Conservation (phyloP, 2,888 invertebrate genomes). For the Apotomis capreana region DNA sequence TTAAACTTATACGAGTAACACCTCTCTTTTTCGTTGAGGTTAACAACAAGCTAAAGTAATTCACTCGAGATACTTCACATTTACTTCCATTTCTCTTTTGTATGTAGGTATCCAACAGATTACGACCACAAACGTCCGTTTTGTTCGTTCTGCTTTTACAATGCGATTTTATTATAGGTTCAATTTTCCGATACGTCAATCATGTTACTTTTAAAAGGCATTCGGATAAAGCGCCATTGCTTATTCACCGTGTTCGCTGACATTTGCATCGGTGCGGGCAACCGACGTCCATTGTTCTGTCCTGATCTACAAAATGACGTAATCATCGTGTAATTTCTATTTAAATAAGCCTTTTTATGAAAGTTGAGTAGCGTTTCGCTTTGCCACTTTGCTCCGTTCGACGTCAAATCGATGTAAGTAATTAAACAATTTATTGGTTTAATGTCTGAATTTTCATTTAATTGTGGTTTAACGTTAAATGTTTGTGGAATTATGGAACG, state of each 20-base stretch:
- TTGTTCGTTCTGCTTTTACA: constrained; percentile 14
- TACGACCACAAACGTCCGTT: neutral
- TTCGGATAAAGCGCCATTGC: constrained; percentile 21
- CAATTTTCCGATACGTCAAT: constrained; percentile 24
- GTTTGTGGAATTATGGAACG: constrained; percentile 1
- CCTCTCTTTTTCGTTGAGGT: too few species aligned
- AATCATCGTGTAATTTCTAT: neutral
- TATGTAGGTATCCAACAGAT: neutral
- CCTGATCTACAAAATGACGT: neutral
- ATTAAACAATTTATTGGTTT: constrained; percentile 32
- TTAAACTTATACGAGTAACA: too few species aligned
- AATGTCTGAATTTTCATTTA: constrained; percentile 24
- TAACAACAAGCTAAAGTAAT: too few species aligned
- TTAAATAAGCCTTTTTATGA: constrained; percentile 4
- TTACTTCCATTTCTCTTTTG: neutral
- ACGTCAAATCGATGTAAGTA: constrained; percentile 28
- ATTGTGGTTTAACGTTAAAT: constrained; percentile 23
- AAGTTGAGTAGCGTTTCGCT: neutral
- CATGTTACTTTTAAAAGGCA: constrained; percentile 29
- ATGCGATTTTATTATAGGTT: constrained; percentile 6
- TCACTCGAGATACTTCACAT: too few species aligned
- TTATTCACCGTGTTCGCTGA: constrained; percentile 27
- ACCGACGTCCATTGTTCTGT: constrained; percentile 13
- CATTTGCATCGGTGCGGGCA: constrained; percentile 30
- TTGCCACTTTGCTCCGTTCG: constrained; percentile 23